Conservation (phyloP, 2,888 invertebrate species). For the Morpho helenor region DNA sequence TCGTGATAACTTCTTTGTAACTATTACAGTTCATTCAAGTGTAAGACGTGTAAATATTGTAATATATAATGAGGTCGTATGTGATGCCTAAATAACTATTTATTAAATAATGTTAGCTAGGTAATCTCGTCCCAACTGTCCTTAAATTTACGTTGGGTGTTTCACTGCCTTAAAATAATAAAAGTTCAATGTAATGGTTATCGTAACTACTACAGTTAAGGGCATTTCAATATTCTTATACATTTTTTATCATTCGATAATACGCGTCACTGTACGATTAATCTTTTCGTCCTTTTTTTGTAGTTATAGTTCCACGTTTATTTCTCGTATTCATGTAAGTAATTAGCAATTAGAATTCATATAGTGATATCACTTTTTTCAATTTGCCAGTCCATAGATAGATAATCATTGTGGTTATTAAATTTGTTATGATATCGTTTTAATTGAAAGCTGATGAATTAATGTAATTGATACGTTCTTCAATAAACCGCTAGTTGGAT, state of each 20-base stretch:
- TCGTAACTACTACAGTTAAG: slow-evolving; percentile 71
- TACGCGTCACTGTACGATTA: slow-evolving; percentile 31
- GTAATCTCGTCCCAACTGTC: slow-evolving; percentile 77
- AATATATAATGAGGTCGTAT: slow-evolving; percentile 70
- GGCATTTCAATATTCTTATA: slow-evolving; percentile 48
- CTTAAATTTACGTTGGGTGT: slow-evolving; percentile 77
- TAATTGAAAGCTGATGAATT: too few species aligned
- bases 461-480: neutral
- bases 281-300: slow-evolving; percentile 12
- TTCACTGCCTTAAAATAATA: slow-evolving; percentile 78
- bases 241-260: slow-evolving; percentile 46
- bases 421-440: neutral
- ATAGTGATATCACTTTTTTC: too few species aligned
- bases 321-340: slow-evolving; percentile 5
- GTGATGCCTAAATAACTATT: slow-evolving; percentile 75
- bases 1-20: slow-evolving; percentile 47
- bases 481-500: too few species aligned
- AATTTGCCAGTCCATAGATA: neutral
- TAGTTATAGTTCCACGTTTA: slow-evolving; percentile 15
- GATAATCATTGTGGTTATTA: too few species aligned
- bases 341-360: neutral
- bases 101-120: slow-evolving; percentile 73
- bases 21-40: slow-evolving; percentile 55
- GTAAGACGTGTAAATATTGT: slow-evolving; percentile 77
- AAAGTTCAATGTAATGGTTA: slow-evolving; percentile 68